Base-by-base conservation (phyloP, 2,888 invertebrate genomes). In the Amiota minor region DNA sequence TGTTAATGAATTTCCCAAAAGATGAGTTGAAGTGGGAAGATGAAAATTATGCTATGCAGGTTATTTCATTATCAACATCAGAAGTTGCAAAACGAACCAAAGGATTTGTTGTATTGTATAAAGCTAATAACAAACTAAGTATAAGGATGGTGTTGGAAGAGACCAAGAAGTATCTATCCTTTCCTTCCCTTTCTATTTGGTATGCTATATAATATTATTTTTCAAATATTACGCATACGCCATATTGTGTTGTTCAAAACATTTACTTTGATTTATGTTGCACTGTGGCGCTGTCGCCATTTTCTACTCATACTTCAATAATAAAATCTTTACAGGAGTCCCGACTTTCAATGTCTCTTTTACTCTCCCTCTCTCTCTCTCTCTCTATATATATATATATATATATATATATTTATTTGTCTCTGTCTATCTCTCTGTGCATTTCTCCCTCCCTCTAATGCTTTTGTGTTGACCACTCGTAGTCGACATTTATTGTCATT, bases 401-500 rank as follows among this genome's bases (percentile, higher is more conserved):
- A n/a, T n/a, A n/a, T n/a, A n/a, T n/a, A n/a, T n/a, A n/a, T n/a
- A n/a, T n/a, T n/a, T 55, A 46, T 18, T 64, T 50, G 56, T 73
- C 69, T 45, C 49, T 35, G 4, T 35, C 4, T 35, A 4, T 35
- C 35, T 35, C 35, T 6, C n/a, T n/a, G n/a, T n/a, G n/a, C n/a
- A n/a, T n/a, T 35, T 35, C 35, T 6, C 45, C 47, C 50, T 18
- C 70, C 47, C 59, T 72, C 72, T 68, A 20, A 55, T 67, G 71
- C 18, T 6, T 47, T 11, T 18, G 14, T 74, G 62, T 71, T 65
- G 71, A 23, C 50, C 64, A 55, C 18, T 23, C 59, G 12, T 23
- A 18, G 35, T n/a, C 16, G 68, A 16, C 83, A 85, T 83, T 83
- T 83, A 82, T 83, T 85, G 85, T 82, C 83, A 80, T 83, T 83